A percentile compares a stretch with the other conserved stretches of the same genome.
Conservation (phyloP, 2,797 vertebrate species). For the Micrastur ruficollis region DNA sequence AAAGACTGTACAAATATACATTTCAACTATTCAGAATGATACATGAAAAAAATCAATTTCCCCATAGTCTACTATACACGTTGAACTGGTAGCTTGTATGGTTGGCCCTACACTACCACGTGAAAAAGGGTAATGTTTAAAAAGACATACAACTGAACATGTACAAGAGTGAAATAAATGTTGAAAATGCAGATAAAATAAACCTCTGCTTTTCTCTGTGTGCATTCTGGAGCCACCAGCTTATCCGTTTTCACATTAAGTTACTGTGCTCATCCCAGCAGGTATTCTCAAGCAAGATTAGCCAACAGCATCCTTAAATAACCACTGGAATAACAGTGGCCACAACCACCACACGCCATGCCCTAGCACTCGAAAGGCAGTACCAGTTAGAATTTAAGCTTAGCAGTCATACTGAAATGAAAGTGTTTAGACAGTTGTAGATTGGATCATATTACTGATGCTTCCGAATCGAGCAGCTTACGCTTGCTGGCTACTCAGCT, state of each 20-base stretch:
- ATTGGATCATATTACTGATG: neutral
- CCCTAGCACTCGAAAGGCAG: slow-evolving; percentile 54
- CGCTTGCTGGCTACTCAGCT: slow-evolving; percentile 90
- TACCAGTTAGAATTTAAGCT: slow-evolving; percentile 54
- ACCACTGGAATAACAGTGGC: slow-evolving; percentile 26
- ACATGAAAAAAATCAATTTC: slow-evolving; percentile 82
- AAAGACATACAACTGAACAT: slow-evolving; percentile 71
- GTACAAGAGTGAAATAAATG: slow-evolving; percentile 69
- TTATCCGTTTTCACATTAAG: slow-evolving; percentile 67
- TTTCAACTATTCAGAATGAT: slow-evolving; percentile 87
- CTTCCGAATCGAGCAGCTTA: slow-evolving; percentile 49
- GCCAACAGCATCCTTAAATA: slow-evolving; percentile 37
- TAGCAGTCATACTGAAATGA: slow-evolving; percentile 45
- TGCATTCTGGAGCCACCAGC: slow-evolving; percentile 73
- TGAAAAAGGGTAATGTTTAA: slow-evolving; percentile 67
- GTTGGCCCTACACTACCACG: slow-evolving; percentile 72
- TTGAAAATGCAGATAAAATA: slow-evolving; percentile 69
- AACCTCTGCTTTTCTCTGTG: slow-evolving; percentile 73
- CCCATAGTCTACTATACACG: slow-evolving; percentile 79
- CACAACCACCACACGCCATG: neutral
- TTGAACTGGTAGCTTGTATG: slow-evolving; percentile 69
- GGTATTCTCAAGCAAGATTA: slow-evolving; percentile 39
- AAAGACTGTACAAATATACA: slow-evolving; percentile 99
- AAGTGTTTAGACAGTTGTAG: slow-evolving; percentile 1
- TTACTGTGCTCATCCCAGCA: slow-evolving; percentile 71